These are phyloP conservation scores for Trilocha varians DNA, from an alignment of 2,888 invertebrate species.

Conservation along the genomic window DNA sequence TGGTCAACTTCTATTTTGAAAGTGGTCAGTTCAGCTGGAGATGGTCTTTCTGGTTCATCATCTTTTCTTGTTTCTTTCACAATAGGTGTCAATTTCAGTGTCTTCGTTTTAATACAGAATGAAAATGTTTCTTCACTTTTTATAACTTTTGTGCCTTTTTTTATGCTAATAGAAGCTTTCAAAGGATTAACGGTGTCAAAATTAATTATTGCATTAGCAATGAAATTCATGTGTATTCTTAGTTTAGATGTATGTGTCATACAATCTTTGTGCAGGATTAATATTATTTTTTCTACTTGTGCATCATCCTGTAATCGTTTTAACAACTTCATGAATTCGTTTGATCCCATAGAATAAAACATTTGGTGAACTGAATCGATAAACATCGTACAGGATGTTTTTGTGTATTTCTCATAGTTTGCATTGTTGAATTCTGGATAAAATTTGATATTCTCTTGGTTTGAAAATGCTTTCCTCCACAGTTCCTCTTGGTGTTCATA, in stretches of 20 bases:
- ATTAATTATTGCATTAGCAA: constrained; percentile 49
- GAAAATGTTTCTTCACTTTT: constrained; percentile 52
- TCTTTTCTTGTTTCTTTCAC: constrained; percentile 32
- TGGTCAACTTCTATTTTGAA: constrained; percentile 78
- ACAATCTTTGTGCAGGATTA: constrained; percentile 67
- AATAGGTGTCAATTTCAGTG: constrained; percentile 35
- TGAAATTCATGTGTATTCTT: constrained; percentile 55
- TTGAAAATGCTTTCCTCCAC: constrained; percentile 44
- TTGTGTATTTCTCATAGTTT: constrained; percentile 21
- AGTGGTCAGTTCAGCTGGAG: constrained; percentile 66
- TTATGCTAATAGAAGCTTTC: constrained; percentile 49
- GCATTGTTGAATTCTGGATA: constrained; percentile 30
- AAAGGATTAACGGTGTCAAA: constrained; percentile 29
- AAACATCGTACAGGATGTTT: constrained; percentile 34
- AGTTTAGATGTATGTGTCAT: constrained; percentile 47
- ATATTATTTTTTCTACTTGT: constrained; percentile 39
- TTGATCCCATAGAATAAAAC: constrained; percentile 49
- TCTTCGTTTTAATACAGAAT: constrained; percentile 39
- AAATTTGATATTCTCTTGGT: constrained; percentile 24
- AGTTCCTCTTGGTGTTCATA: constrained; percentile 43
- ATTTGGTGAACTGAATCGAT: constrained; percentile 63
- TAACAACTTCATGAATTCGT: constrained; percentile 34
- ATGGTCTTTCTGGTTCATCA: constrained; percentile 45
- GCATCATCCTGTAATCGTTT: constrained; percentile 26
- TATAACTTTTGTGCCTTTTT: constrained; percentile 69